Base-by-base conservation (phyloP, 2,113 vertebrate species). In the Poeciliopsis occidentalis region DNA sequence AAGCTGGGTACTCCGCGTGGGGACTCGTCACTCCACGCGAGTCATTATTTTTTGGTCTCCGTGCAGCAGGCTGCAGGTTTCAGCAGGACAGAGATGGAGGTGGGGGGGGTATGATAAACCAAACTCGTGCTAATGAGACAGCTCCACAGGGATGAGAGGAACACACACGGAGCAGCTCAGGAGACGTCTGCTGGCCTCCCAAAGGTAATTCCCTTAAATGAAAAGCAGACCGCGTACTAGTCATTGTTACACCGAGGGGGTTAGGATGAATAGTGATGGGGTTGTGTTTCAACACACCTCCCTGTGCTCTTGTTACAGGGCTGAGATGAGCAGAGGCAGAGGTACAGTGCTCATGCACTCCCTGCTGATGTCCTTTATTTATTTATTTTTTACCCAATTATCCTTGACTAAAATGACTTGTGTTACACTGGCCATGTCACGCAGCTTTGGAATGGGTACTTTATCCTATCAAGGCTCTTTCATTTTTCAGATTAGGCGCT, bases 191-290 rank as follows among this genome's bases (percentile, higher is more conserved):
- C 87, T 72, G 86, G 88, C 88, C 86, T 87, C 89, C 86, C 84
- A 67, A 87, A 85, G 89, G 91, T 93, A 92, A 91, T 91, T 89
- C 90, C 83, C 82, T 79, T 88, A 93, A 94, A 94, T 94, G 89
- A 92, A 93, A 94, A 93, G 92, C 94, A 94, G 94, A 92, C 88
- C 69, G 68, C 76, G 71, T 73, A 77, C 83, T 73, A 91, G 90
- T 85, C 88, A 84, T 87, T 88, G 89, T 85, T 92, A 84, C 85
- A 75, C 84, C 68, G 73, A 88, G 86, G 85, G 83, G 89, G 79
- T 67, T 70, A 88, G 83, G 82, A 90, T 87, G 88, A 89, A 90
- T 85, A 81, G 91, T 86, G 91, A 87, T 61, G 67, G 90, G 87
- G 81, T 94, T 90, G 86, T 89, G 73, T 91, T 92, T 92, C 87